These are phyloP conservation scores for Cheilosia vernalis DNA, from an alignment of 2,888 invertebrate species.

Conservation along the genomic window DNA sequence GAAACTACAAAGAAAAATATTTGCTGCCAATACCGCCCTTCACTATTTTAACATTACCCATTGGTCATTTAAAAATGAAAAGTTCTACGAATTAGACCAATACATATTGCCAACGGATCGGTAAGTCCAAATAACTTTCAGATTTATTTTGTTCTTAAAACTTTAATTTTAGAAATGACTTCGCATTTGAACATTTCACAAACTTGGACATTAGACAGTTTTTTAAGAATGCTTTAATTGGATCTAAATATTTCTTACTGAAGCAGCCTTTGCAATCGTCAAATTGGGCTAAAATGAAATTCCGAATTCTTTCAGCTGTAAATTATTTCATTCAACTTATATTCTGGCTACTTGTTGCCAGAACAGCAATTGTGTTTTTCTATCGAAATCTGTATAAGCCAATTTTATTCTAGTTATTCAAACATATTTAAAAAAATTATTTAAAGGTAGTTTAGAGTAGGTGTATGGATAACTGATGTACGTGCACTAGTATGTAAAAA, in stretches of 20 bases:
- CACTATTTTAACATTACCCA: slow-evolving; percentile 89
- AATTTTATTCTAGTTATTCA: background rate
- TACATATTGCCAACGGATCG: slow-evolving; percentile 39
- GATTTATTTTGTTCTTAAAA: slow-evolving; percentile 14
- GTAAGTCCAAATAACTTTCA: slow-evolving; percentile 8
- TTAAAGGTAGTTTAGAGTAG: too few species aligned
- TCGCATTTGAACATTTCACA: slow-evolving; percentile 78
- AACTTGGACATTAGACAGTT: slow-evolving; percentile 79
- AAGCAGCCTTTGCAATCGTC: slow-evolving; percentile 77
- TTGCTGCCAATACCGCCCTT: slow-evolving; percentile 88
- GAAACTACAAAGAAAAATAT: slow-evolving; percentile 91
- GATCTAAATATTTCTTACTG: slow-evolving; percentile 80
- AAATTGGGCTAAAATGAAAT: slow-evolving; percentile 50
- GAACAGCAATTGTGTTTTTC: slow-evolving; percentile 3
- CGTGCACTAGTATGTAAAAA: too few species aligned
- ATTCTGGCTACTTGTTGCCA: slow-evolving; percentile 35
- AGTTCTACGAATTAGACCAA: slow-evolving; percentile 79
- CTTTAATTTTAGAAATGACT: slow-evolving; percentile 70
- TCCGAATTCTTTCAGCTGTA: slow-evolving; percentile 25
- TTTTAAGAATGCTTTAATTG: slow-evolving; percentile 79
- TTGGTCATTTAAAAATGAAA: slow-evolving; percentile 90
- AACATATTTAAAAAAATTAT: background rate
- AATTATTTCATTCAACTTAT: slow-evolving; percentile 13
- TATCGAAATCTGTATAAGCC: background rate
- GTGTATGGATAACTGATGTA: too few species aligned